Base-by-base conservation (phyloP, 2,888 invertebrate species). In the Chaetogeoica ovagalla region DNA sequence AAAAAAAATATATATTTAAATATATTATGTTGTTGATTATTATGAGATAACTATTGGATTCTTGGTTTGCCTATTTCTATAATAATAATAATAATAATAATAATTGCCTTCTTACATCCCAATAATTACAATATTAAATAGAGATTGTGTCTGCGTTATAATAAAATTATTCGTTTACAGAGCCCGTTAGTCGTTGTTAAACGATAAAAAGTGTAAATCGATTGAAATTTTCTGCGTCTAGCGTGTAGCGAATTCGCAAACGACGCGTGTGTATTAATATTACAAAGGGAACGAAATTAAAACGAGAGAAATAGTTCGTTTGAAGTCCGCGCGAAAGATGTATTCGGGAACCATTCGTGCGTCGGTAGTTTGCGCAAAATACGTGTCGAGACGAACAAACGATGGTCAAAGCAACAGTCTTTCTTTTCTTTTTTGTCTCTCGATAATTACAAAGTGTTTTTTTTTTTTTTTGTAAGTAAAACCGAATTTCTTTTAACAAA, bases 271-370 rank as follows among this genome's bases (percentile, higher is more conserved):
- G n/a, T n/a, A n/a, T n/a, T n/a, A n/a, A n/a, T 37, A 17, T 52
- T 55, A 37, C 19, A 39, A 21, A 52, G n/a, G 15, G 30, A 65
- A 21, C 21, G 15, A 55, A 65, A 37, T 55, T 74, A 52, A 55
- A 74, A 13, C 11, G 37, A 4, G 30, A 37, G n/a, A 65, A 21
- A 4, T 13, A 21, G 65, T 39, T 37, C 52, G 30, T 37, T 65
- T 48, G 13, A 15, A 11, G 13, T 13, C 48, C 30, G 37, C 30
- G 37, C 7, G 17, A 21, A 37, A 37, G n/a, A 63, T 55, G 4
- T 4, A 65, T 74, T 65, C 17, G 55, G 65, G 65, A 74, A 21
- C 21, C 74, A 37, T 52, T 74, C 63, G 55, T 65, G 74, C 55
- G n/a, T 74, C 21, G 39, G 63, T 23, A 55, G 55, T 65, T 30